A percentile compares a stretch with the other conserved stretches of the same genome.
phyloP scores from a whole-genome alignment of 1,140 invertebrate genomes.

The Rhysida immarginata region DNA sequence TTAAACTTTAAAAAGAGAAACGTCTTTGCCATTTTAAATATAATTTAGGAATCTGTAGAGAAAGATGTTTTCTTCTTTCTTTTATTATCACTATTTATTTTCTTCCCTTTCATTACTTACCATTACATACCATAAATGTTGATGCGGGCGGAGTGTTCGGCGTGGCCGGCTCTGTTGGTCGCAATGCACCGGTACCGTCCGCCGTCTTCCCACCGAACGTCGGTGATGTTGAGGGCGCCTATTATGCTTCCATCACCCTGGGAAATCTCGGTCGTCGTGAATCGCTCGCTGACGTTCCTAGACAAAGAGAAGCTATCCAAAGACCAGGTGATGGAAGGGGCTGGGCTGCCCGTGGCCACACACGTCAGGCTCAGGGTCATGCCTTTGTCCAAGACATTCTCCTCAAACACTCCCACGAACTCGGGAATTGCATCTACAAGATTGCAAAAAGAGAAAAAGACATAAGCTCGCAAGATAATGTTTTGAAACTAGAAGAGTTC shows the following conservation, averaged over 20 bases:
- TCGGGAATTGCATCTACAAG: neutral
- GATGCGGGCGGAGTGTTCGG: too few species aligned
- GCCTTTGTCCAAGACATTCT: neutral
- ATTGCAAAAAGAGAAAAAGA: too few species aligned
- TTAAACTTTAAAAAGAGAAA: too few species aligned
- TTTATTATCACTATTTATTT: too few species aligned
- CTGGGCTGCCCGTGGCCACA: neutral
- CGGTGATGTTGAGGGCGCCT: neutral
- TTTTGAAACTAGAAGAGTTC: too few species aligned
- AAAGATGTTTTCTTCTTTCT: too few species aligned
- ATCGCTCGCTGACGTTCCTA: neutral
- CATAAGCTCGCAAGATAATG: too few species aligned
- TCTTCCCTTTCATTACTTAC: too few species aligned
- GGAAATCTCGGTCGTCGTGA: neutral
- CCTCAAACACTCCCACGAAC: neutral
- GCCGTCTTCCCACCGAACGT: conserved; percentile 32
- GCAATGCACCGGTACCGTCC: conserved; percentile 71
- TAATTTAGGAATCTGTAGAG: too few species aligned
- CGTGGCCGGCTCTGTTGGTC: conserved; percentile 34
- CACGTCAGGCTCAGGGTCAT: neutral
- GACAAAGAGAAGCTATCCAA: neutral
- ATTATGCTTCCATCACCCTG: neutral
- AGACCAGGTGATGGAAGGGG: neutral
- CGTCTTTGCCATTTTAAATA: too few species aligned
- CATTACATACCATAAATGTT: too few species aligned